Base-by-base conservation (phyloP, 2,888 invertebrate species). In the Dexiosoma caninum region DNA sequence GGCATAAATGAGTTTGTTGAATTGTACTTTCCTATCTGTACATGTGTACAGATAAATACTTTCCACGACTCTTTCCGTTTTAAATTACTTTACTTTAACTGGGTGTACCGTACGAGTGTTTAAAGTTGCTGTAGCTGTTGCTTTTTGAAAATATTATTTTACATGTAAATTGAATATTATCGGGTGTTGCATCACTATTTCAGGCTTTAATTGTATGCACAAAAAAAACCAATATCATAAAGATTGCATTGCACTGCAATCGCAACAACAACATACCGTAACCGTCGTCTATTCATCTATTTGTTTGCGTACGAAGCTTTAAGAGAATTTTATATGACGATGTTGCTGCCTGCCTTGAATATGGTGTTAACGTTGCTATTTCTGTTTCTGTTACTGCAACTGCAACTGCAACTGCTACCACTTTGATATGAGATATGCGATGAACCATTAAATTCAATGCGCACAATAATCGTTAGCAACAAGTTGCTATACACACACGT, bases 151-250 rank as follows among this genome's bases (percentile, higher is more conserved):
- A 49, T 57, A 78, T 71, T 78, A 71, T 78, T 44, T 69, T 60
- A 69, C 53, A 69, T 49, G 55, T 42, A 70, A 77, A 77, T 71
- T 66, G 64, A 70, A 66, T 66, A 70, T 49, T 71, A 78, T 78
- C 64, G 40, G 67, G 66, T 74, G 37, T 53, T 78, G 74, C 74
- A 78, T 78, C 72, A 37, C 16, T 60, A 21, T 60, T 67, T 30
- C 37, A 62, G 66, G 74, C 72, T 30, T 46, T 67, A 78, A 74
- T 60, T 67, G 53, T 74, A 62, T 60, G 51, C 19, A 62, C 10
- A 44, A 12, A 19, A 19, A 46, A 66, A 40, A 21, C 19, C n/a
- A 16, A 42, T 57, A 57, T 16, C 46, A 7, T 44, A 19, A 53
- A 70, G 32, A 70, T 42, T 57, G n/a, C 21, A 32, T 23, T 70